phyloP scores from a whole-genome alignment of 2,888 invertebrate genomes.

The Phorcus lineatus region DNA sequence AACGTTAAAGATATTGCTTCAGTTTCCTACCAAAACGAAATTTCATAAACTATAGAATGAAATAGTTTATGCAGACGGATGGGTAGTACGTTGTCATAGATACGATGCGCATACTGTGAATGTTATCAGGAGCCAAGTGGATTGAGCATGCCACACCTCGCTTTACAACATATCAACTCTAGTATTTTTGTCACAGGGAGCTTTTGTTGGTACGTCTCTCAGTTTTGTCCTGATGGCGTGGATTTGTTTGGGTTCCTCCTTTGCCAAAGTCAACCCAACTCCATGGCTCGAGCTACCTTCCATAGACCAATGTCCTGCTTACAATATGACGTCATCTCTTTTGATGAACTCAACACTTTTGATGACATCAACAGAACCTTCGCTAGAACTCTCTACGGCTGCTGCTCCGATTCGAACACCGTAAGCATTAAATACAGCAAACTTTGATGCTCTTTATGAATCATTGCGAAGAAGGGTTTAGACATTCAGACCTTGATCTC shows the following conservation, averaged over 20 bases:
- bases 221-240: neutral
- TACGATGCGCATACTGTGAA: no score
- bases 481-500: no score
- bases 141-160: no score
- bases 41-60: no score
- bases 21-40: no score
- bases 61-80: no score
- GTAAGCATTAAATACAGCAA: neutral
- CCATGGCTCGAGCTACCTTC: neutral
- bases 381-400: neutral
- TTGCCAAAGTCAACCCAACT: neutral
- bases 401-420: neutral
- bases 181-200: neutral
- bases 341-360: neutral
- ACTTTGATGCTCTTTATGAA: no score
- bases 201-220: neutral
- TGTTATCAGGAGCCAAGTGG: no score
- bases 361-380: neutral
- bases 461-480: no score
- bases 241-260: neutral
- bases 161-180: no score
- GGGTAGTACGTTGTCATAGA: no score
- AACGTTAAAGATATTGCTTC: no score
- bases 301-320: neutral
- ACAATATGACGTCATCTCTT: neutral